These are phyloP conservation scores for Chiroxiphia lanceolata DNA, from an alignment of 2,797 vertebrate genomes.

Conservation along the genomic window DNA sequence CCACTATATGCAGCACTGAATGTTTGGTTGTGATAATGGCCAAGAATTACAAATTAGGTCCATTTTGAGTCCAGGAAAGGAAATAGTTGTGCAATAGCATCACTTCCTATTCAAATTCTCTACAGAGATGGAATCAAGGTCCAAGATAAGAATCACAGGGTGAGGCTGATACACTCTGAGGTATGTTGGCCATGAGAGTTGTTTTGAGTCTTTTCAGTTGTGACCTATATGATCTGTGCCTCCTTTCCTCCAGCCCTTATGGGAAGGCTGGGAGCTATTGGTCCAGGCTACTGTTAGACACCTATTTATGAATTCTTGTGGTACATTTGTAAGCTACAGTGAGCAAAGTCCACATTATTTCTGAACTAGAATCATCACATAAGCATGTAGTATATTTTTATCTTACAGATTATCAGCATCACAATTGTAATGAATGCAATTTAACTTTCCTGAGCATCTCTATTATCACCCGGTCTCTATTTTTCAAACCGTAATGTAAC, in stretches of 20 bases:
- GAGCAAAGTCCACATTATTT: neutral
- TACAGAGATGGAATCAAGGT: neutral
- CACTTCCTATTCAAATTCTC: constrained; percentile 18
- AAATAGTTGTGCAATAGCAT: constrained; percentile 55
- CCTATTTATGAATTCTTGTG: neutral
- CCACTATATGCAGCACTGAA: neutral
- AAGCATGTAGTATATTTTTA: neutral
- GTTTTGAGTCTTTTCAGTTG: neutral
- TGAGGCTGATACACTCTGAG: neutral
- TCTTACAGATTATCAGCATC: neutral
- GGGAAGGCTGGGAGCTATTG: neutral
- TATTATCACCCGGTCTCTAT: neutral
- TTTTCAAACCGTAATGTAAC: neutral
- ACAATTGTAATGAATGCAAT: neutral
- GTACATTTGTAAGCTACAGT: neutral
- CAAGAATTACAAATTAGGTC: constrained; percentile 43
- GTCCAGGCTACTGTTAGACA: neutral
- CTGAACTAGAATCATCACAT: neutral
- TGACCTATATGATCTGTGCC: neutral
- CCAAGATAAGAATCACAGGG: neutral
- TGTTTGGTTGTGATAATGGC: neutral
- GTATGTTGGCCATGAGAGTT: neutral
- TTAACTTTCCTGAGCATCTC: neutral
- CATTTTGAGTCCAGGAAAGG: constrained; percentile 20
- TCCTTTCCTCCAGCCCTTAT: neutral